Base-by-base conservation (phyloP, 2,797 vertebrate species). In the Champsocephalus gunnari region DNA sequence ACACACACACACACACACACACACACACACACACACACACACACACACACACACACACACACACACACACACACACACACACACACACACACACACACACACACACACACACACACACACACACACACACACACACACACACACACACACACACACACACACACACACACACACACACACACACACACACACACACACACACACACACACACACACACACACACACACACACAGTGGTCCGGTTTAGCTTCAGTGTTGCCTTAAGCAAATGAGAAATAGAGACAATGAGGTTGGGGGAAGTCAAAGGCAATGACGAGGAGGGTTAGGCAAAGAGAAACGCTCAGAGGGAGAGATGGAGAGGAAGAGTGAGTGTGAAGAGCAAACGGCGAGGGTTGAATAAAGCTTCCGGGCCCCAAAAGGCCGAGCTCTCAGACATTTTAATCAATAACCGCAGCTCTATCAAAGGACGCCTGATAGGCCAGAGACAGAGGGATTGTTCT, bases 361-460 rank as follows among this genome's bases (percentile, higher is more conserved):
- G 84, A 88, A 86, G 86, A 88, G 71, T 82, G 86, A 87, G 87
- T 87, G 84, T 78, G 86, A 87, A 81, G 88, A 87, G 84, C 78
- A 84, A 88, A 90, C 70, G 72, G 75, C 87, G 81, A 90, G 85
- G 87, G 78, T 70, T 90, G 83, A 92, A 92, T 89, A 91, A 90
- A 92, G 92, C 90, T 93, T 92, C 89, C 75, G 80, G 88, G 78
- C 85, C 91, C 90, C 88, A 90, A 80, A 89, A 92, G 91, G 89
- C 86, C 77, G 70, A 87, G 89, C 89, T 91, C 89, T 89, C 86
- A 92, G 93, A 93, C 92, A 92, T 91, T 91, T 94, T 92, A 94
- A 94, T 94, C 93, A 93, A 93, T 94, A 94, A 91, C 87, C 72
- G 84, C 89, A 81, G 91, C 84, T 92, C 88, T 92, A 94, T 94